Percentiles rank a stretch among this genome's conserved stretches.
These are phyloP conservation scores for Craterocephalus amniculus DNA, from an alignment of 2,797 vertebrate genomes.

Conservation along the genomic window DNA sequence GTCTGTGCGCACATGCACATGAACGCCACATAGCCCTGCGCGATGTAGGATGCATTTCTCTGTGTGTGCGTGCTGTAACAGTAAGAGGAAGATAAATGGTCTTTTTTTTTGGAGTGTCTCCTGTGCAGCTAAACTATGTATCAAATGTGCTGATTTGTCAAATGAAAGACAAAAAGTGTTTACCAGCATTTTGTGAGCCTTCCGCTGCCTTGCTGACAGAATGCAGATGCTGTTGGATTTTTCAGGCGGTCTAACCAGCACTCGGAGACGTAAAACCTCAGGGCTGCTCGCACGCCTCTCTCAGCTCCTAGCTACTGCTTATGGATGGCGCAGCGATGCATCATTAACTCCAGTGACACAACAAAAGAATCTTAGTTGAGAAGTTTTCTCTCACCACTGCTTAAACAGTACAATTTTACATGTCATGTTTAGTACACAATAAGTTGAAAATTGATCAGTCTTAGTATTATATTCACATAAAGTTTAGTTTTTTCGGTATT, in stretches of 20 bases:
- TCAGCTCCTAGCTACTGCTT: slow-evolving; percentile 41
- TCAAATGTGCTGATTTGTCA: slow-evolving; percentile 74
- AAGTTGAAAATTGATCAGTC: neutral
- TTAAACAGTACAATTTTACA: slow-evolving; percentile 17
- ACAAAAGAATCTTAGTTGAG: slow-evolving; percentile 15
- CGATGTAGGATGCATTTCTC: slow-evolving; percentile 19
- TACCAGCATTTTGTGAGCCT: slow-evolving; percentile 58
- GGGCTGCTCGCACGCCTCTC: slow-evolving; percentile 37
- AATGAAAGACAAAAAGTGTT: slow-evolving; percentile 74
- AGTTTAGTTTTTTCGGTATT: neutral
- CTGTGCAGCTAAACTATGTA: slow-evolving; percentile 46
- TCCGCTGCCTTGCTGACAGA: slow-evolving; percentile 54
- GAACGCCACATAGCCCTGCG: slow-evolving; percentile 21
- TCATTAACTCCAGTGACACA: slow-evolving; percentile 39
- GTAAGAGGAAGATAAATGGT: slow-evolving; percentile 62
- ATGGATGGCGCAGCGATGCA: slow-evolving; percentile 32
- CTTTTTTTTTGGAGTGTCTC: slow-evolving; percentile 54
- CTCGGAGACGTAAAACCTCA: slow-evolving; percentile 54
- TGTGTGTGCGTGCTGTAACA: slow-evolving; percentile 10
- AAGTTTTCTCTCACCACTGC: slow-evolving; percentile 31
- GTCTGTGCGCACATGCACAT: slow-evolving; percentile 5
- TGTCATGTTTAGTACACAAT: slow-evolving; percentile 10
- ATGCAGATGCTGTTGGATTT: slow-evolving; percentile 64
- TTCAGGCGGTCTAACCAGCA: slow-evolving; percentile 58
- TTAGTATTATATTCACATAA: neutral